Evolutionary conservation across 2,888 invertebrate genomes (phyloP).

Genomic region (Thelaira solivaga): DNA sequence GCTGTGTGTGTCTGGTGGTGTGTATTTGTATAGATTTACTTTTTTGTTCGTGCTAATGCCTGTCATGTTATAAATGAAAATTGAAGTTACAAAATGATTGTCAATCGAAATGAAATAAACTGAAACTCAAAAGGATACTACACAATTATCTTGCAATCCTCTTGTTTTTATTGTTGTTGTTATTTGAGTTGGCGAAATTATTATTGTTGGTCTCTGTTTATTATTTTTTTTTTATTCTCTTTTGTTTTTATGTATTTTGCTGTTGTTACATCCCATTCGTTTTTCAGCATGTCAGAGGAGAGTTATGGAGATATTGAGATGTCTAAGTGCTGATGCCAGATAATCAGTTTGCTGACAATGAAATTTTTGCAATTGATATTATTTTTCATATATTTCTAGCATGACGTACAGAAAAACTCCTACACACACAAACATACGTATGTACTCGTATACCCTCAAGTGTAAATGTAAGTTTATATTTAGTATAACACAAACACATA

Average conservation of each 20-base stretch:
- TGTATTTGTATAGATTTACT: not conserved
- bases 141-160: constrained; percentile 56
- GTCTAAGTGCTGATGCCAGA: constrained; percentile 62
- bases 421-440: no score
- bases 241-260: constrained; percentile 20
- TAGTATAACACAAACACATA: no score
- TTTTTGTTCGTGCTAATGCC: constrained; percentile 37
- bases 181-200: not conserved
- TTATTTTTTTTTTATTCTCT: not conserved
- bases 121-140: constrained; percentile 57
- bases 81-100: constrained; percentile 58
- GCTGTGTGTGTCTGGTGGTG: no score
- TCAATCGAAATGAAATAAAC: constrained; percentile 61
- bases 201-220: constrained; percentile 1
- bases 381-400: constrained; percentile 48
- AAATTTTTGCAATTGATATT: constrained; percentile 61
- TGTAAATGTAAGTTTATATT: no score
- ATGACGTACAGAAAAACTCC: no score
- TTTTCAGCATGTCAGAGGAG: constrained; percentile 50
- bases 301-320: constrained; percentile 60
- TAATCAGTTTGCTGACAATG: constrained; percentile 62
- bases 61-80: constrained; percentile 59
- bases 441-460: no score
- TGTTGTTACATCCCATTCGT: constrained; percentile 40
- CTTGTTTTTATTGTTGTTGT: constrained; percentile 36